phyloP scores from a whole-genome alignment of 2,113 vertebrate genomes.

The Alexandromys fortis region DNA sequence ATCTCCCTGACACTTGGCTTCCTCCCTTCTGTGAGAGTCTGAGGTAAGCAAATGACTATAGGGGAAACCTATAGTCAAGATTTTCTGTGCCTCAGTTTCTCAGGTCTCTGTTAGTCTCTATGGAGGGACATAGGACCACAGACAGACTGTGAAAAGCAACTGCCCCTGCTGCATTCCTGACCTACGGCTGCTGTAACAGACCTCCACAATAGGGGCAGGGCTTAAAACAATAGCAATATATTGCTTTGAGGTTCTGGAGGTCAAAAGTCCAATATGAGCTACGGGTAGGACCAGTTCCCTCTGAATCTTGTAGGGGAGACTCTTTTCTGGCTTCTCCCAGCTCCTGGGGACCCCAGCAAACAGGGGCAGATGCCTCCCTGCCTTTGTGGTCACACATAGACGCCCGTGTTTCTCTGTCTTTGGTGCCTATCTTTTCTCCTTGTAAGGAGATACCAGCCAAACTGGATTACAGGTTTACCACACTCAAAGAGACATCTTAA shows the following conservation, averaged over 20 bases:
- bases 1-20: background rate
- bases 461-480: too few species aligned
- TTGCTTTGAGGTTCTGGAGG: background rate
- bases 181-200: fast-evolving
- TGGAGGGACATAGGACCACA: background rate
- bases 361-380: background rate
- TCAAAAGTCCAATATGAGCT: background rate
- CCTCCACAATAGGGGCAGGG: fast-evolving
- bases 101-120: background rate
- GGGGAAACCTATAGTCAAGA: fast-evolving
- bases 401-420: background rate
- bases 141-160: background rate
- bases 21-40: background rate
- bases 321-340: too few species aligned
- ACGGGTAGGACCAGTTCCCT: fast-evolving
- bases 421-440: background rate
- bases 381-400: background rate
- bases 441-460: background rate
- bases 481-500: background rate
- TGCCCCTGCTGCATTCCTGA: fast-evolving
- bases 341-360: background rate
- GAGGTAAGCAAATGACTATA: background rate
- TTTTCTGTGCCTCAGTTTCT: background rate
- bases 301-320: too few species aligned
- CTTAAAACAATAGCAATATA: background rate